phyloP scores from a whole-genome alignment of 2,797 vertebrate species.

The Cyprinodon diabolis region DNA sequence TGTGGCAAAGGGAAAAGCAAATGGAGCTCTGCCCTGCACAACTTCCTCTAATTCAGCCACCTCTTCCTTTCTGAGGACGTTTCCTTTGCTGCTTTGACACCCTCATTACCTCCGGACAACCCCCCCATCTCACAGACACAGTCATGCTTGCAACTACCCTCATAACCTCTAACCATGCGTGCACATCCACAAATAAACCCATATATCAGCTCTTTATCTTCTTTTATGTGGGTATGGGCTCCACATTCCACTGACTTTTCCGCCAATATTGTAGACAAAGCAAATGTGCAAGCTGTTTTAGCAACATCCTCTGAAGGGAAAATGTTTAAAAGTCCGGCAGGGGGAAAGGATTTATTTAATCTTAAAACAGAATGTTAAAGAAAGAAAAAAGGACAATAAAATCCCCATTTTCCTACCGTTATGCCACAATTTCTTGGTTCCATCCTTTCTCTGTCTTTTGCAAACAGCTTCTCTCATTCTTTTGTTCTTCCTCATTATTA shows the following conservation, averaged over 20 bases:
- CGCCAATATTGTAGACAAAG: slow-evolving; percentile 58
- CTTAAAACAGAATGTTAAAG: not conserved
- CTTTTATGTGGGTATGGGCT: slow-evolving; percentile 39
- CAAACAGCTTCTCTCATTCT: slow-evolving; percentile 7
- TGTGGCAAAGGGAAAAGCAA: slow-evolving; percentile 58
- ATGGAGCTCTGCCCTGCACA: slow-evolving; percentile 52
- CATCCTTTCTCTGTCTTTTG: not conserved
- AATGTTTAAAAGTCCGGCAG: not conserved
- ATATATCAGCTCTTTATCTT: slow-evolving; percentile 52
- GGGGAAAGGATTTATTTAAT: slow-evolving; percentile 9
- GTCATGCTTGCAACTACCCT: slow-evolving; percentile 12
- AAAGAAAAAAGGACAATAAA: not conserved
- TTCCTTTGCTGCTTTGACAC: slow-evolving; percentile 69
- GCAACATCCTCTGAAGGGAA: slow-evolving; percentile 43
- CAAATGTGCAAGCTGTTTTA: slow-evolving; percentile 57
- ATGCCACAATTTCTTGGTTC: not conserved
- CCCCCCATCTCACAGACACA: slow-evolving; percentile 4
- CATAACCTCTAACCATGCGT: slow-evolving; percentile 28
- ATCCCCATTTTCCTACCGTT: not conserved
- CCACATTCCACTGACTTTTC: slow-evolving; percentile 50
- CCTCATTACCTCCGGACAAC: slow-evolving; percentile 34
- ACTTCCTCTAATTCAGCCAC: slow-evolving; percentile 79
- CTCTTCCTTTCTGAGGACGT: slow-evolving; percentile 74
- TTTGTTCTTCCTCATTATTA: slow-evolving; percentile 16
- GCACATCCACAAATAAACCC: slow-evolving; percentile 52